These are phyloP conservation scores for Aporrectodea caliginosa DNA, from an alignment of 1,140 invertebrate species.

Conservation along the genomic window DNA sequence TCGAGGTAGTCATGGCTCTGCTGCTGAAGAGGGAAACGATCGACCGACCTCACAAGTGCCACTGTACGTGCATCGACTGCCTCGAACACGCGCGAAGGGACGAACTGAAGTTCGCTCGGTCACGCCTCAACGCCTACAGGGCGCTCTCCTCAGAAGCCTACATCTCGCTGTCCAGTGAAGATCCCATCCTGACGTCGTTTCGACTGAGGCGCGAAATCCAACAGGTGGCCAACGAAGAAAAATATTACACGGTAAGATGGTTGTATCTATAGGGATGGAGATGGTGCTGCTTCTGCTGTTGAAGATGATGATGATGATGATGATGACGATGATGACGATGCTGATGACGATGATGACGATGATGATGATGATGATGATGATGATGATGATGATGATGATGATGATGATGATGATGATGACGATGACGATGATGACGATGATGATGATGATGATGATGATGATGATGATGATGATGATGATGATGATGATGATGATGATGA, in stretches of 20 bases:
- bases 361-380: neutral
- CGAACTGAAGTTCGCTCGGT: conserved; percentile 42
- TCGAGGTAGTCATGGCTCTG: conserved; percentile 54
- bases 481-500: no score
- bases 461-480: no score
- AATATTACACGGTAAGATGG: conserved; percentile 31
- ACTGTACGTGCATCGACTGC: conserved; percentile 61
- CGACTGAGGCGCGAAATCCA: conserved; percentile 60
- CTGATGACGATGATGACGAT: neutral
- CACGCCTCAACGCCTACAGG: conserved; percentile 51
- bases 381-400: conserved; percentile 3
- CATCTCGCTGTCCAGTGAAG: conserved; percentile 64
- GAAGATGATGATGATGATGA: no score
- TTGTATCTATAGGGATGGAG: no score
- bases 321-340: conserved; percentile 8
- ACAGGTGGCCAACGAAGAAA: conserved; percentile 24
- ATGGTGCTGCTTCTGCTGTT: no score
- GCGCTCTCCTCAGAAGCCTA: conserved; percentile 58
- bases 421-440: no score
- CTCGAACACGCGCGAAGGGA: conserved; percentile 53
- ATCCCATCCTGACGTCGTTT: conserved; percentile 67
- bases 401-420: no score
- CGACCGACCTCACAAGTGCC: conserved; percentile 61
- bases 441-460: no score
- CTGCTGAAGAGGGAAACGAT: conserved; percentile 52